Conservation (phyloP, 2,797 vertebrate genomes). For the Loris lydekkerianus region DNA sequence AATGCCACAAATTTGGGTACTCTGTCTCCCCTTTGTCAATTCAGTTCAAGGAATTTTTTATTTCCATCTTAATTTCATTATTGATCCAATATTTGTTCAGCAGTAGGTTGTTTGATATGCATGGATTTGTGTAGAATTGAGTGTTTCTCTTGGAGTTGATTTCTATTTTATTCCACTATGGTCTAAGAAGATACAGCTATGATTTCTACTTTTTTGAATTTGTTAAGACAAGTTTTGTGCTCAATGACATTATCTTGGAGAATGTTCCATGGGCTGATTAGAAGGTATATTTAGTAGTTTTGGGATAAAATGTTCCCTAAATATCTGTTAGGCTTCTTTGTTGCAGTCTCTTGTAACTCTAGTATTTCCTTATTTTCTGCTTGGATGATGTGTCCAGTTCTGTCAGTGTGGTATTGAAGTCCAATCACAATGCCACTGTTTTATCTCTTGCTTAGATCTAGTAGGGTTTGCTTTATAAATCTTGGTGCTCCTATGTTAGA, state of each 20-base stretch:
- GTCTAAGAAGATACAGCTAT: not conserved
- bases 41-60: not conserved
- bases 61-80: not conserved
- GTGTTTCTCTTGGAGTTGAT: not conserved
- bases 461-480: not conserved
- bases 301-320: not conserved
- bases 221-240: not conserved
- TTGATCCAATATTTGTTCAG: not conserved
- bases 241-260: not conserved
- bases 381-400: not conserved
- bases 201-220: not conserved
- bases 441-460: not conserved
- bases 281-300: not conserved
- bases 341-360: not conserved
- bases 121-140: not conserved
- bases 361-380: not conserved
- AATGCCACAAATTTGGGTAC: not conserved
- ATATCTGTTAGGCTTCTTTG: not conserved
- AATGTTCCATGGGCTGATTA: not conserved
- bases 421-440: not conserved
- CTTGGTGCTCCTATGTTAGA: not conserved
- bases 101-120: not conserved
- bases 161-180: not conserved
- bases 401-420: not conserved
- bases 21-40: not conserved